A percentile compares a stretch with the other conserved stretches of the same genome.
These are phyloP conservation scores for Drosophila albomicans DNA, from an alignment of 1,140 invertebrate genomes.

Conservation along the genomic window DNA sequence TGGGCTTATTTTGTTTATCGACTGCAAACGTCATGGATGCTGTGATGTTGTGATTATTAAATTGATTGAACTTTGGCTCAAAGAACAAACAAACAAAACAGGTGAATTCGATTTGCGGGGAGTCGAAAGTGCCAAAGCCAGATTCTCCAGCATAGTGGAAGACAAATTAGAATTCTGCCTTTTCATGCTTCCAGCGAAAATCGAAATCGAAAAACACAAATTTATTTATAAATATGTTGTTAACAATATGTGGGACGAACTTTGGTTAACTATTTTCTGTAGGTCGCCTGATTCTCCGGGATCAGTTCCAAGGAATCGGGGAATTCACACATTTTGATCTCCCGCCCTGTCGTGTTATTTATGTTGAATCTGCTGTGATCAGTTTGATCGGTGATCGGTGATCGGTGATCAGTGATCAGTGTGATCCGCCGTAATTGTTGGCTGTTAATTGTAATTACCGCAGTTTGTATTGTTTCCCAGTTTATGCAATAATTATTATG, in stretches of 20 bases:
- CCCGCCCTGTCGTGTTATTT: neutral
- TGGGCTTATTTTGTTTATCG: conserved; percentile 12
- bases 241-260: neutral
- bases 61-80: conserved; percentile 31
- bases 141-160: neutral
- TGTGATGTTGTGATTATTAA: conserved; percentile 30
- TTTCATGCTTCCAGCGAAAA: conserved; percentile 37
- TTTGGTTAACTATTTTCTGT: too few species aligned
- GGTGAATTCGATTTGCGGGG: too few species aligned
- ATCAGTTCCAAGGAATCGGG: conserved; percentile 25
- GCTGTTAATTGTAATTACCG: conserved; percentile 22
- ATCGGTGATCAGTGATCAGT: neutral
- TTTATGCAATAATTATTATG: conserved; percentile 24
- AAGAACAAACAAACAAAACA: neutral
- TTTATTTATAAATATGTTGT: conserved; percentile 32
- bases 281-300: neutral
- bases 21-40: conserved; percentile 14
- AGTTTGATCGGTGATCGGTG: neutral
- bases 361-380: conserved; percentile 20
- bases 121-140: neutral
- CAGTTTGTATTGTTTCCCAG: conserved; percentile 3
- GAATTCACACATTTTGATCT: conserved; percentile 21
- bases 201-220: conserved; percentile 17
- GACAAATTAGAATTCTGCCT: conserved; percentile 9
- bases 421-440: conserved; percentile 9